Percentiles rank a stretch among this genome's conserved stretches.
phyloP scores from a whole-genome alignment of 30 jellyfish, hydroid and myxozoan genomes.

The Aurelia aurita region DNA sequence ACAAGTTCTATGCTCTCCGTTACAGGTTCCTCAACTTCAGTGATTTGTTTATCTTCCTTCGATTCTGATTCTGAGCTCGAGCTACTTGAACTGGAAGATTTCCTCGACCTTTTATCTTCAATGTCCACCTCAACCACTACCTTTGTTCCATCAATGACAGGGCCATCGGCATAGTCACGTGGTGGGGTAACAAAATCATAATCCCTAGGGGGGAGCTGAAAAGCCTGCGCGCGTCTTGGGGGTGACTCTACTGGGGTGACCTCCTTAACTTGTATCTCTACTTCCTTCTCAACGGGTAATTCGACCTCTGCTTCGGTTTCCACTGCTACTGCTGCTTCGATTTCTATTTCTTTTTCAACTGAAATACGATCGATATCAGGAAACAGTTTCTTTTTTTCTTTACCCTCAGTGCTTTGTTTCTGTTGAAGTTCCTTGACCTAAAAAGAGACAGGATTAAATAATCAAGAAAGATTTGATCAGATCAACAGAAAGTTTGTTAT shows the following conservation, averaged over 20 bases:
- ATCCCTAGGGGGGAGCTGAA: conserved; percentile 35
- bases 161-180: not conserved
- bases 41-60: not conserved
- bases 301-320: conserved; percentile 12
- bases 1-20: not conserved
- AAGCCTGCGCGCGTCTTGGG: not conserved
- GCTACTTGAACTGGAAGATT: conserved; percentile 37
- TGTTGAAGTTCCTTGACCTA: conserved; percentile 20
- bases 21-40: not conserved
- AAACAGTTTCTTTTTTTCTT: conserved; percentile 15
- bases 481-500: too few relatives aligned
- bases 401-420: not conserved
- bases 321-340: not conserved
- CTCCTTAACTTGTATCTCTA: too few relatives aligned
- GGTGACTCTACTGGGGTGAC: too few relatives aligned
- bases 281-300: not conserved
- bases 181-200: conserved; percentile 18
- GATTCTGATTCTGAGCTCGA: conserved; percentile 40
- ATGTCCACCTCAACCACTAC: too few relatives aligned
- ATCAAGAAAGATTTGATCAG: too few relatives aligned
- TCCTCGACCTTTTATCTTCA: conserved; percentile 7
- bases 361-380: conserved; percentile 36
- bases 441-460: not conserved
- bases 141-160: too few relatives aligned
- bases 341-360: not conserved